A percentile compares a stretch with the other conserved stretches of the same genome.
phyloP scores from a whole-genome alignment of 2,113 vertebrate genomes.

The Saguinus midas region DNA sequence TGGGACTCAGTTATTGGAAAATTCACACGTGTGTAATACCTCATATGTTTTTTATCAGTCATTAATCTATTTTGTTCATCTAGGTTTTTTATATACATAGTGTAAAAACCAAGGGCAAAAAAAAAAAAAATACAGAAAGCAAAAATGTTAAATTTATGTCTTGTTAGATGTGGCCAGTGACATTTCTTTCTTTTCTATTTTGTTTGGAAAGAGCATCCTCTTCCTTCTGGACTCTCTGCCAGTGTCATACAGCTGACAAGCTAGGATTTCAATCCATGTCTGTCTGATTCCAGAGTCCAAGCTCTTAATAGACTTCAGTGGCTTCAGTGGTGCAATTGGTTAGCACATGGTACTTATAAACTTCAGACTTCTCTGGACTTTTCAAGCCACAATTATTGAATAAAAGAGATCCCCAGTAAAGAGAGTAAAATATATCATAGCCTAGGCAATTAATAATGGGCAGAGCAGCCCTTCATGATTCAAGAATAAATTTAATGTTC shows the following conservation, averaged over 20 bases:
- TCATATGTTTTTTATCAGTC: not conserved
- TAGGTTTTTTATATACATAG: not conserved
- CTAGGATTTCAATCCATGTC: not conserved
- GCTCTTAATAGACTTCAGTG: not conserved
- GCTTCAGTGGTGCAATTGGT: no score
- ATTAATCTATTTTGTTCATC: not conserved
- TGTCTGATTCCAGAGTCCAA: not conserved
- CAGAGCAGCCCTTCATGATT: not conserved
- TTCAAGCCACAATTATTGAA: not conserved
- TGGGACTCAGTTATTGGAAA: not conserved
- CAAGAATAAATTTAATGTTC: not conserved
- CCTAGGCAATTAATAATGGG: not conserved
- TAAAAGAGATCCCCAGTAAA: not conserved
- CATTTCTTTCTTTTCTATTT: not conserved
- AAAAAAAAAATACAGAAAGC: not conserved
- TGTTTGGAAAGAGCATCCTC: not conserved
- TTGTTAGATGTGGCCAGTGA: not conserved
- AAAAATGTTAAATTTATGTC: not conserved
- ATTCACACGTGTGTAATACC: not conserved
- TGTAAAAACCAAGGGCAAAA: not conserved
- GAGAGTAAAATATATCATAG: not conserved
- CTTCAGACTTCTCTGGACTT: no score
- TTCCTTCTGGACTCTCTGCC: not conserved
- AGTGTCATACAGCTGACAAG: not conserved
- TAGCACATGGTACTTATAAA: rapidly evolving